These are phyloP conservation scores for Dendrolimus punctatus DNA, from an alignment of 1,140 invertebrate species.

Conservation along the genomic window DNA sequence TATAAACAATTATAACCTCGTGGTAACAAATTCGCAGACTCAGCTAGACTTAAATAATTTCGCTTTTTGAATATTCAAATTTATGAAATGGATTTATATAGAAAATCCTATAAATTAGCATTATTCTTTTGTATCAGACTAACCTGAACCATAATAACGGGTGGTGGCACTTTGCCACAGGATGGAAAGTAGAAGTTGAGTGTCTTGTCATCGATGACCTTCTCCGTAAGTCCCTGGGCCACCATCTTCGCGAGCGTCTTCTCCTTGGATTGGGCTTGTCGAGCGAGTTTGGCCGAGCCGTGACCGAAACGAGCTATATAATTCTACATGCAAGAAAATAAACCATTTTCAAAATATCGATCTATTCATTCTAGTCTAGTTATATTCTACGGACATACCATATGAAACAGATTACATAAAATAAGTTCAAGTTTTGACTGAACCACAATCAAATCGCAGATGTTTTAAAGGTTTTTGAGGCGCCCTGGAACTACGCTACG, in stretches of 20 bases:
- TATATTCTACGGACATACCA: too few relatives aligned
- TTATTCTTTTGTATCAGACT: neutral
- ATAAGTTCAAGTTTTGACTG: too few relatives aligned
- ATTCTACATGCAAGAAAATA: conserved; percentile 74
- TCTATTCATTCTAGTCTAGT: too few relatives aligned
- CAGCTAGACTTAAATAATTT: too few relatives aligned
- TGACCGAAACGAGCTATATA: conserved; percentile 99
- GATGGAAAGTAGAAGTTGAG: conserved; percentile 97
- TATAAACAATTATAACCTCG: too few relatives aligned
- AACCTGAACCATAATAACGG: conserved; percentile 97
- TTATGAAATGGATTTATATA: neutral
- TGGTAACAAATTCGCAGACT: too few relatives aligned
- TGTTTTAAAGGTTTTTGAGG: too few relatives aligned
- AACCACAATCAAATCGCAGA: too few relatives aligned
- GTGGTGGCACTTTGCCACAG: conserved; percentile 97
- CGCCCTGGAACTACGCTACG: too few relatives aligned
- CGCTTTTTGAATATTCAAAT: too few relatives aligned
- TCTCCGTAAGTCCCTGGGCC: conserved; percentile 96
- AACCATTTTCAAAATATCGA: too few relatives aligned
- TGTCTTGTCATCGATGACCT: conserved; percentile 91
- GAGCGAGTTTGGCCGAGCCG: conserved; percentile 97
- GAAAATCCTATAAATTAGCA: conserved; percentile 3
- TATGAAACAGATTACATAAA: too few relatives aligned
- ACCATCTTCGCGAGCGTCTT: conserved; percentile 99
- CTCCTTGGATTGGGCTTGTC: conserved; percentile 99